These are phyloP conservation scores for Parthenolecanium corni DNA, from an alignment of 2,888 invertebrate genomes.

Conservation along the genomic window DNA sequence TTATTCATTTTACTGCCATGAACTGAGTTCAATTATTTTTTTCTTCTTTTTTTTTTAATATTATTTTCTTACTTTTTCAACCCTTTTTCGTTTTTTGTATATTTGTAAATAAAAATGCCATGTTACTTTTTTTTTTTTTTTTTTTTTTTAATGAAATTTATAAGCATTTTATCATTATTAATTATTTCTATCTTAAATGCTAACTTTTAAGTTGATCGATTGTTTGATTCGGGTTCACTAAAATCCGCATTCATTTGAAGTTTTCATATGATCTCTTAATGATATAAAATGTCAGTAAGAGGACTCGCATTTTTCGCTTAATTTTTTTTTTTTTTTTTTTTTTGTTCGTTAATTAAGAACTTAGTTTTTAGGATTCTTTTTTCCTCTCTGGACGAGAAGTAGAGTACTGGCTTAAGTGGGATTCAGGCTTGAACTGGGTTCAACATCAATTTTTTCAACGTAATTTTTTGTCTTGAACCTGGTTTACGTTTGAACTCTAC, in stretches of 20 bases:
- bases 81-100: neutral
- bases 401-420: no score
- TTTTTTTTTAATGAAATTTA: neutral
- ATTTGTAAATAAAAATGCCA: conserved; percentile 15
- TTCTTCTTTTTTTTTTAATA: neutral
- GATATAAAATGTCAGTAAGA: conserved; percentile 22
- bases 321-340: conserved; percentile 2
- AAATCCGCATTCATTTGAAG: conserved; percentile 23
- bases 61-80: neutral
- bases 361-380: neutral
- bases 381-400: no score
- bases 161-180: neutral
- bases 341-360: neutral
- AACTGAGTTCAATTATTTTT: neutral
- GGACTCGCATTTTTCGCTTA: conserved; percentile 15
- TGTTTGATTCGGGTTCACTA: conserved; percentile 15
- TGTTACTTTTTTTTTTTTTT: conserved; percentile 9
- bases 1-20: neutral
- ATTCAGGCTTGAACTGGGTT: no score
- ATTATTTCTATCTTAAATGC: neutral
- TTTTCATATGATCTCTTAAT: conserved; percentile 25
- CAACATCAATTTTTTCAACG: no score
- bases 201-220: conserved; percentile 15
- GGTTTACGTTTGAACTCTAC: no score
- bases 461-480: no score